Evolutionary conservation across 2,888 invertebrate species (phyloP).

Genomic region (Sphaeridia pumilis): DNA sequence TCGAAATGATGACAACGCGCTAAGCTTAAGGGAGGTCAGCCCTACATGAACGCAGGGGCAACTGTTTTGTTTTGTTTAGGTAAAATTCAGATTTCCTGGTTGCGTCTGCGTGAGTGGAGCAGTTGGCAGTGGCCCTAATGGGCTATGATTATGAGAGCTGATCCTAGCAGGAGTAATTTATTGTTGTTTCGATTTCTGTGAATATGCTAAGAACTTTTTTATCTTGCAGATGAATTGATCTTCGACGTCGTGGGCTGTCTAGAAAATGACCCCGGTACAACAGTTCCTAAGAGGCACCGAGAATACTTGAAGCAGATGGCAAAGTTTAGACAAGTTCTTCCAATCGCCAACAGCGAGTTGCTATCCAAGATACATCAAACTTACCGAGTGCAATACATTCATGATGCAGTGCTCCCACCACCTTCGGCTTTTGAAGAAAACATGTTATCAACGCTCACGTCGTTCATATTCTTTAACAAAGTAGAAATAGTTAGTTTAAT

Average conservation of each 20-base stretch:
- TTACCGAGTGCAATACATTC: slow-evolving; percentile 98
- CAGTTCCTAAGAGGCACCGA: slow-evolving; percentile 71
- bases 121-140: slow-evolving; percentile 25
- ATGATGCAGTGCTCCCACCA: slow-evolving; percentile 95
- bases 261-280: slow-evolving; percentile 82
- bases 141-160: slow-evolving; percentile 36
- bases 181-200: no score
- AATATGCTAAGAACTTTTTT: neutral
- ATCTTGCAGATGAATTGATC: slow-evolving; percentile 63
- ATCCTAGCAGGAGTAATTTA: no score
- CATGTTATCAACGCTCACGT: slow-evolving; percentile 89
- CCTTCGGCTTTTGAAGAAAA: slow-evolving; percentile 99
- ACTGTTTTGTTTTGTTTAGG: slow-evolving; percentile 1
- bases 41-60: slow-evolving; percentile 6
- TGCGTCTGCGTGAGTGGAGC: slow-evolving; percentile 1
- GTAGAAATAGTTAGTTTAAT: slow-evolving; percentile 97
- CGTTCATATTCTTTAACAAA: slow-evolving; percentile 99
- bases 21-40: slow-evolving; percentile 24
- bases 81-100: neutral
- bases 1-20: slow-evolving; percentile 26
- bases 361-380: slow-evolving; percentile 98
- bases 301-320: slow-evolving; percentile 90
- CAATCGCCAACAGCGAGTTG: slow-evolving; percentile 87
- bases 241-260: slow-evolving; percentile 97
- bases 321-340: slow-evolving; percentile 83